Evolutionary conservation across 1,140 invertebrate species (phyloP).

Genomic region (Philaenus spumarius): DNA sequence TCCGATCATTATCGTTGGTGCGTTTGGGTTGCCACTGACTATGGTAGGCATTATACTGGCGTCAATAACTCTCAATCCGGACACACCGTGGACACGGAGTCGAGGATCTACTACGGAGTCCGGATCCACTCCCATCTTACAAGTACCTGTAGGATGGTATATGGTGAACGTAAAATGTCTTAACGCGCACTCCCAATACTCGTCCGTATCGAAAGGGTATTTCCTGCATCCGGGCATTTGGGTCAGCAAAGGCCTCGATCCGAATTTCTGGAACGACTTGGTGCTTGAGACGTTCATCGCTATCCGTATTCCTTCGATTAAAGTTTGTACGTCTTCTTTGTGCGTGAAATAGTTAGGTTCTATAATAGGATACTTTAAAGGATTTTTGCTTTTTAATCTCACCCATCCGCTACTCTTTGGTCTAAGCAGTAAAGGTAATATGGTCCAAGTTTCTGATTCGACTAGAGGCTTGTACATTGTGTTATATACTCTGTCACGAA

Average conservation of each 20-base stretch:
- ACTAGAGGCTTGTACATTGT: conserved; percentile 76
- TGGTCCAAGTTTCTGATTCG: conserved; percentile 73
- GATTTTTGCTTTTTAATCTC: conserved; percentile 68
- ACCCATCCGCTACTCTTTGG: conserved; percentile 79
- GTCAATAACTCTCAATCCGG: conserved; percentile 64
- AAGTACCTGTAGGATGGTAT: conserved; percentile 77
- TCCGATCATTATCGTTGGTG: conserved; percentile 69
- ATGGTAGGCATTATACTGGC: conserved; percentile 75
- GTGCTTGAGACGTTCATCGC: conserved; percentile 72
- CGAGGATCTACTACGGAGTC: conserved; percentile 76
- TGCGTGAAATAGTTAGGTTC: conserved; percentile 87
- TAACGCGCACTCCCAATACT: conserved; percentile 79
- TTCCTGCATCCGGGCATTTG: conserved; percentile 71
- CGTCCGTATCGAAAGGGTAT: conserved; percentile 56
- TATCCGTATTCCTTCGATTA: conserved; percentile 76
- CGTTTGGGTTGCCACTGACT: conserved; percentile 74
- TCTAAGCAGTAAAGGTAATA: conserved; percentile 68
- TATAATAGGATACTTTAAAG: conserved; percentile 74
- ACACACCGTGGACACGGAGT: conserved; percentile 63
- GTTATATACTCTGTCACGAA: conserved; percentile 73
- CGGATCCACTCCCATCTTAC: conserved; percentile 74
- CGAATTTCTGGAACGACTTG: conserved; percentile 70
- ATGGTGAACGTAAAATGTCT: conserved; percentile 79
- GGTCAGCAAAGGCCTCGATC: conserved; percentile 66
- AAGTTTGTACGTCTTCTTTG: conserved; percentile 62